phyloP scores from a whole-genome alignment of 2,888 invertebrate genomes.

The Druceiella hillmani region DNA sequence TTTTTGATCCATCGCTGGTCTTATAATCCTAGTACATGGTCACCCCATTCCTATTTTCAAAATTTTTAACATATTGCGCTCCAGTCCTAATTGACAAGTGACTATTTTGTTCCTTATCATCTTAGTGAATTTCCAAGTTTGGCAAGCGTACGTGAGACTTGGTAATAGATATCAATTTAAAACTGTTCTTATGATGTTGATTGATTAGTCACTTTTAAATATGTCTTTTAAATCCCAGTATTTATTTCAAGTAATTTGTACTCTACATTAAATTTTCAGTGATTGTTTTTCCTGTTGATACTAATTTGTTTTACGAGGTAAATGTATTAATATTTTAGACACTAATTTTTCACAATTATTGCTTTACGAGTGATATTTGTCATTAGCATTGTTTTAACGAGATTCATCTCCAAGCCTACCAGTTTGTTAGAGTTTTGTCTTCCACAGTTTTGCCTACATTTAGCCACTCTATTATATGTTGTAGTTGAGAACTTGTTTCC shows the following conservation, averaged over 20 bases:
- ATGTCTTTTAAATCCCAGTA: neutral
- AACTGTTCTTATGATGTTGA: too few species aligned
- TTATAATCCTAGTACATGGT: neutral
- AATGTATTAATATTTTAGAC: conserved; percentile 3
- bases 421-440: conserved; percentile 4
- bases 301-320: conserved; percentile 2
- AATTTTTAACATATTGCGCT: conserved; percentile 6
- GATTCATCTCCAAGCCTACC: conserved; percentile 9
- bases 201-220: conserved; percentile 1
- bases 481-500: conserved; percentile 5
- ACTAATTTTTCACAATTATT: neutral
- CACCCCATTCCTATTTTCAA: conserved; percentile 3
- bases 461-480: conserved; percentile 7
- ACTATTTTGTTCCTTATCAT: conserved; percentile 2
- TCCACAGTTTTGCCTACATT: too few species aligned
- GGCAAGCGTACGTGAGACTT: conserved; percentile 7
- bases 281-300: neutral
- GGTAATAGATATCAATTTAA: conserved; percentile 2
- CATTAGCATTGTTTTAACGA: conserved; percentile 7
- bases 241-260: neutral
- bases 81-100: conserved; percentile 5
- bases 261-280: neutral
- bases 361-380: conserved; percentile 3
- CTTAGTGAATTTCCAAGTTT: conserved; percentile 7
- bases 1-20: conserved; percentile 1